Evolutionary conservation across 2,113 vertebrate genomes (phyloP).

Genomic region (Sinosuthora webbiana): DNA sequence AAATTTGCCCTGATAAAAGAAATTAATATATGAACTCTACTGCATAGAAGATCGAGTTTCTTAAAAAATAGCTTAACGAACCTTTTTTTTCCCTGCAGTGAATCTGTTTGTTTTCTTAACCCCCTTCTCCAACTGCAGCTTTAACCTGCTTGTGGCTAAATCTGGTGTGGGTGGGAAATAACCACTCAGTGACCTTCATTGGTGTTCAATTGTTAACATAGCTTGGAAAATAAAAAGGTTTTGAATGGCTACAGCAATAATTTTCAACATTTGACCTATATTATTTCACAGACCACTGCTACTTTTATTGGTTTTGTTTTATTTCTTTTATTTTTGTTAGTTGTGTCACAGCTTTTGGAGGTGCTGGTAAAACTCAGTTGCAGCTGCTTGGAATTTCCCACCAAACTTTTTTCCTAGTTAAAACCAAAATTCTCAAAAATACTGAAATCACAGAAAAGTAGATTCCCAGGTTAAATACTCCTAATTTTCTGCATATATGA

Average conservation of each 20-base stretch:
- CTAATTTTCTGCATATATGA: background rate
- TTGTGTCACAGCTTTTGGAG: background rate
- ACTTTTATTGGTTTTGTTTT: background rate
- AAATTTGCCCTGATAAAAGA: conserved; percentile 16
- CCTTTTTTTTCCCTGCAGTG: background rate
- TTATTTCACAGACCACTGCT: background rate
- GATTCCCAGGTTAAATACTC: background rate
- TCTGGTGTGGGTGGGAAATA: background rate
- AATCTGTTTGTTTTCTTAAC: background rate
- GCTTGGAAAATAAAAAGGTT: background rate
- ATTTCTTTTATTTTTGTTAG: background rate
- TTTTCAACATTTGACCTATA: background rate
- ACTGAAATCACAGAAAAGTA: background rate
- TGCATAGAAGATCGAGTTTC: background rate
- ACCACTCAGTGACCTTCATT: background rate
- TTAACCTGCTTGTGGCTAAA: background rate
- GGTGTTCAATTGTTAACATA: background rate
- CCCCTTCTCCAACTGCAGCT: background rate
- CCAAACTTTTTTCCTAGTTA: background rate
- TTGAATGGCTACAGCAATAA: background rate
- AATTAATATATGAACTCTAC: conserved; percentile 21
- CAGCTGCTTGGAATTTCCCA: background rate
- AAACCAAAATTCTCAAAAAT: background rate
- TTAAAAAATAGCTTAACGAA: background rate
- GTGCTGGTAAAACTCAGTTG: background rate